phyloP scores from a whole-genome alignment of 2,797 vertebrate species.

The Salarias fasciatus region DNA sequence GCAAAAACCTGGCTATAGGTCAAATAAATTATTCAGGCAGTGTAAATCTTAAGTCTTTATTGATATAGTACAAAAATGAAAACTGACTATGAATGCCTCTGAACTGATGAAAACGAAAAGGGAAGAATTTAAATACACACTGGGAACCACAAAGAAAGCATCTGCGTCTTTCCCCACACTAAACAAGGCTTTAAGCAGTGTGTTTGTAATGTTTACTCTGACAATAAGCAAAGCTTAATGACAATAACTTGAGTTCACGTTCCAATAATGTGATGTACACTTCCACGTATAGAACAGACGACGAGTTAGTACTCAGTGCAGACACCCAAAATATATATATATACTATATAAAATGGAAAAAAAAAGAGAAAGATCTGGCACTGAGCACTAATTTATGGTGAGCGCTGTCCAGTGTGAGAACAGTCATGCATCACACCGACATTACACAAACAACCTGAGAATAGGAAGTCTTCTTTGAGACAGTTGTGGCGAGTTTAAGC shows the following conservation, averaged over 20 bases:
- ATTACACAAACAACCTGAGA: conserved; percentile 82
- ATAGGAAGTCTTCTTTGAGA: conserved; percentile 68
- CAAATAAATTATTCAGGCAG: conserved; percentile 3
- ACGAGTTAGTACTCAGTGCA: conserved; percentile 45
- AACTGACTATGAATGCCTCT: conserved; percentile 54
- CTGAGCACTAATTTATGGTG: conserved; percentile 55
- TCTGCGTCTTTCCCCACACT: conserved; percentile 32
- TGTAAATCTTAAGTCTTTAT: conserved; percentile 73
- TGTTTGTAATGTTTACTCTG: conserved; percentile 43
- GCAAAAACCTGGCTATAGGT: too few species aligned
- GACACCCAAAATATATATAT: conserved; percentile 57
- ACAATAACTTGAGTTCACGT: conserved; percentile 56
- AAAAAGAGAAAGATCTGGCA: conserved; percentile 55
- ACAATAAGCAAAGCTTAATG: conserved; percentile 38
- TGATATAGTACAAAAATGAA: conserved; percentile 81
- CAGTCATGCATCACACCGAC: conserved; percentile 55
- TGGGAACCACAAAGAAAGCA: conserved; percentile 34
- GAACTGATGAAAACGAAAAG: conserved; percentile 60
- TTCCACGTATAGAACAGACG: conserved; percentile 51
- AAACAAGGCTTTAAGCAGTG: conserved; percentile 9
- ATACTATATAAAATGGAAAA: too few species aligned
- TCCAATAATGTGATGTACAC: conserved; percentile 58
- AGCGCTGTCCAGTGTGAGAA: conserved; percentile 59
- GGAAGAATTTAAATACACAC: conserved; percentile 43
- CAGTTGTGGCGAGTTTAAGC: conserved; percentile 74